Base-by-base conservation (phyloP, 2,797 vertebrate species). In the Halcyon chelicuti region DNA sequence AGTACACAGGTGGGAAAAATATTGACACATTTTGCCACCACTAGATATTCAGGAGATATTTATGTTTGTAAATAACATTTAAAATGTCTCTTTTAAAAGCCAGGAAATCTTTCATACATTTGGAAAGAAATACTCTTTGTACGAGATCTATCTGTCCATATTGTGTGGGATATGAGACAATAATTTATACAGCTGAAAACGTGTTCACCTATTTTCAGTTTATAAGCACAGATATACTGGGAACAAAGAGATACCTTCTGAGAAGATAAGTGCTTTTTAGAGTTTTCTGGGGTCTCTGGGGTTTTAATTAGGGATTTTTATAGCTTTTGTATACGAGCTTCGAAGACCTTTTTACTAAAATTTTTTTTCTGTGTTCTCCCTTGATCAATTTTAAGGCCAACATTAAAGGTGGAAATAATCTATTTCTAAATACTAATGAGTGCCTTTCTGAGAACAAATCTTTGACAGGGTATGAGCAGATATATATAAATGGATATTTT, bases 231-330 rank as follows among this genome's bases (percentile, higher is more conserved):
- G 65, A 78, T 68, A 90, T 54, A 58, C 23, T 54, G 85, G 85
- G 93, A 97, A 96, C 92, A 97, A 96, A 96, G 88, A 93, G 92
- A 55, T 29, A 70, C 79, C 57, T 94, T 97, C 86, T 63, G 94
- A 98, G 96, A 89, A 96, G 91, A 88, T 79, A 83, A 97, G 95
- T 94, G 93, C 91, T 91, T 96, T 96, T 96, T 96, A 86, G 93
- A 97, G 79, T 91, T 95, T 82, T 91, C 82, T 88, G 86, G 74
- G 76, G 79, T 97, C 97, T 95, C 96, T 90, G 54, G 95, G 92
- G 96, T 96, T 97, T 97, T 97, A 97, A 97, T 97, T 97, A 97
- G 91, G 86, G 93, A 86, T 95, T 95, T 97, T 97, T 94, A 96
- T 94, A 89, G 92, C 90, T 94, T 96, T 97, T 95, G 86, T 95